These are phyloP conservation scores for Lophius americanus DNA, from an alignment of 2,797 vertebrate genomes.

Conservation along the genomic window DNA sequence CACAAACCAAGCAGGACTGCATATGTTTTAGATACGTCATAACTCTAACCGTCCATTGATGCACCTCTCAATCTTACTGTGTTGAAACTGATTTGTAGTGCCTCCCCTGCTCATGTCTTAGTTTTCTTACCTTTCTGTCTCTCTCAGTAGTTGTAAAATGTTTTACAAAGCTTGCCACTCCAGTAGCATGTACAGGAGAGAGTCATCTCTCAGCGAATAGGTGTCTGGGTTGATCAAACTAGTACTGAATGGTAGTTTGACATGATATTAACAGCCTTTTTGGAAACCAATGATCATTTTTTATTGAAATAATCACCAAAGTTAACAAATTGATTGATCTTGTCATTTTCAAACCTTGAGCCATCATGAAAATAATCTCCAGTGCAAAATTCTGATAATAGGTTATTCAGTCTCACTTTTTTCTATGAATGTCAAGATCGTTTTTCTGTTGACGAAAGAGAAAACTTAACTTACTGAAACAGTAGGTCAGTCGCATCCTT, in stretches of 20 bases:
- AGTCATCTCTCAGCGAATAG: conserved; percentile 36
- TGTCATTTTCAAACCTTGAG: conserved; percentile 32
- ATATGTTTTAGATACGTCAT: conserved; percentile 34
- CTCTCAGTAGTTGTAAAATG: conserved; percentile 21
- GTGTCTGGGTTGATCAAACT: conserved; percentile 47
- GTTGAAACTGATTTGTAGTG: conserved; percentile 51
- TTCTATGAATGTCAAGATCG: conserved; percentile 46
- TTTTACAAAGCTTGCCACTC: conserved; percentile 21
- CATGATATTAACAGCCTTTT: conserved; percentile 20
- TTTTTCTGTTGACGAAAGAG: conserved; percentile 25
- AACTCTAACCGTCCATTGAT: conserved; percentile 53
- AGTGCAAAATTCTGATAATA: conserved; percentile 25
- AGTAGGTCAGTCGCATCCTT: conserved; percentile 6
- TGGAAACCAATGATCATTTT: conserved; percentile 50
- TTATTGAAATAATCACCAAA: conserved; percentile 53
- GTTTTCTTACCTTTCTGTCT: conserved; percentile 2
- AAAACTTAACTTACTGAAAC: conserved; percentile 33
- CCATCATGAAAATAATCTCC: conserved; percentile 37
- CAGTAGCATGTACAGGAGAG: conserved; percentile 56
- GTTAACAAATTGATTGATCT: conserved; percentile 28
- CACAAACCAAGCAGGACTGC: conserved; percentile 29
- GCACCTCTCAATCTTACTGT: conserved; percentile 23
- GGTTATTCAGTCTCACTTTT: conserved; percentile 28
- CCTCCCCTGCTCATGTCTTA: conserved; percentile 35
- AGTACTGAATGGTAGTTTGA: conserved; percentile 42